Conservation (phyloP, 2,113 vertebrate genomes). For the Chlamydotis undulata region DNA sequence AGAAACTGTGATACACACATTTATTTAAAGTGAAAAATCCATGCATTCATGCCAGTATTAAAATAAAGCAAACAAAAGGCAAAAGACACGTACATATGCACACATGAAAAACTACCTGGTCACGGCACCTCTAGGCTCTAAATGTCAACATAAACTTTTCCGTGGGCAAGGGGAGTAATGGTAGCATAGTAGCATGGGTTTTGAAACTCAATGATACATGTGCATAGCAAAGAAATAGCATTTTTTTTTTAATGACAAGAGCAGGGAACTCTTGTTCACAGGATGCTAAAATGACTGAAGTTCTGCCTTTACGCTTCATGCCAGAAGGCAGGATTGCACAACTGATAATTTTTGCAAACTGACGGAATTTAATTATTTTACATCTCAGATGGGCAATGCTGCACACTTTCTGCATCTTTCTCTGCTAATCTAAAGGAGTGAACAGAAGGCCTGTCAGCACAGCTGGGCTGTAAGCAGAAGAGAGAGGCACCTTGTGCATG, state of each 20-base stretch:
- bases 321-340: constrained; percentile 1
- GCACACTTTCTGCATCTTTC: background rate
- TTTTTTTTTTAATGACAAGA: background rate
- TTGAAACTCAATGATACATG: background rate
- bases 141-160: background rate
- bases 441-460: constrained; percentile 23
- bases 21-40: background rate
- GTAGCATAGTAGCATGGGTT: background rate
- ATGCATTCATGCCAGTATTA: background rate
- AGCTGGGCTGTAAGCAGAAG: constrained; percentile 10
- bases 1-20: background rate
- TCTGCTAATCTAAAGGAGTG: background rate
- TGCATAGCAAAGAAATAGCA: background rate
- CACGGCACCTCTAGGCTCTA: background rate
- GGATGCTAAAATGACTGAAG: background rate
- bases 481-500: background rate
- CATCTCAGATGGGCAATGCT: background rate
- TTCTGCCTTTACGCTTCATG: background rate
- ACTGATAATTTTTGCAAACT: background rate
- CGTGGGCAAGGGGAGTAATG: background rate
- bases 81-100: background rate
- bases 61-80: background rate
- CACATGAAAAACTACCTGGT: background rate
- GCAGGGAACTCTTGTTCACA: background rate
- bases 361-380: background rate